These are phyloP conservation scores for Rotaria magnacalcarata DNA, from an alignment of 2,888 invertebrate genomes.

Conservation along the genomic window DNA sequence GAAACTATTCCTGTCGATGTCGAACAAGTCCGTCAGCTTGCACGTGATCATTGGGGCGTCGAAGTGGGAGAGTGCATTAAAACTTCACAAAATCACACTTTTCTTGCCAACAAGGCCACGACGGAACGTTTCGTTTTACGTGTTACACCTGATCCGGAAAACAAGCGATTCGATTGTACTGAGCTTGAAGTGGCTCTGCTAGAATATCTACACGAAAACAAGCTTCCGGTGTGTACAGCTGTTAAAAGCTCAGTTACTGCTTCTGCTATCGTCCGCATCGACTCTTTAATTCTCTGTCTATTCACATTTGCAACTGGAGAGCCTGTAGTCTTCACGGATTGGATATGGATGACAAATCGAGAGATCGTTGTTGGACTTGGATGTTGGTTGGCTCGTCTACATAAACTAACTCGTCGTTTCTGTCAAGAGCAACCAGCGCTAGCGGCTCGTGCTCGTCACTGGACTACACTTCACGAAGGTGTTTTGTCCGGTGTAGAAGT, in stretches of 20 bases:
- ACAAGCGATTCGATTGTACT: neutral
- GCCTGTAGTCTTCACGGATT: neutral
- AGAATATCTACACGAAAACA: neutral
- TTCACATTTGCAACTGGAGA: neutral
- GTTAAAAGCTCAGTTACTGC: neutral
- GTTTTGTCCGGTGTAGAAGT: neutral
- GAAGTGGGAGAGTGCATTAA: neutral
- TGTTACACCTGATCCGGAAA: neutral
- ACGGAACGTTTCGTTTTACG: neutral
- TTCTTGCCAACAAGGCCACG: neutral
- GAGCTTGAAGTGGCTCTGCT: neutral
- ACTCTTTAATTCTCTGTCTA: neutral
- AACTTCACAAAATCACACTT: neutral
- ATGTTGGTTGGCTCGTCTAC: neutral
- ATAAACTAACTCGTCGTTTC: neutral
- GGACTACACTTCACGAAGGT: neutral
- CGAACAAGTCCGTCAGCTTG: neutral
- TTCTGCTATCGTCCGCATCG: neutral
- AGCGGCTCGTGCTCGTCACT: neutral
- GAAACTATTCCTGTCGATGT: neutral
- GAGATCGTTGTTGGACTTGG: neutral
- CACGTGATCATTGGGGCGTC: neutral
- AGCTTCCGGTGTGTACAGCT: neutral
- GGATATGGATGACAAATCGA: conserved; percentile 1
- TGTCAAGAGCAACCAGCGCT: neutral